Evolutionary conservation across 2,113 vertebrate genomes (phyloP).

Genomic region (Corythoichthys intestinalis): DNA sequence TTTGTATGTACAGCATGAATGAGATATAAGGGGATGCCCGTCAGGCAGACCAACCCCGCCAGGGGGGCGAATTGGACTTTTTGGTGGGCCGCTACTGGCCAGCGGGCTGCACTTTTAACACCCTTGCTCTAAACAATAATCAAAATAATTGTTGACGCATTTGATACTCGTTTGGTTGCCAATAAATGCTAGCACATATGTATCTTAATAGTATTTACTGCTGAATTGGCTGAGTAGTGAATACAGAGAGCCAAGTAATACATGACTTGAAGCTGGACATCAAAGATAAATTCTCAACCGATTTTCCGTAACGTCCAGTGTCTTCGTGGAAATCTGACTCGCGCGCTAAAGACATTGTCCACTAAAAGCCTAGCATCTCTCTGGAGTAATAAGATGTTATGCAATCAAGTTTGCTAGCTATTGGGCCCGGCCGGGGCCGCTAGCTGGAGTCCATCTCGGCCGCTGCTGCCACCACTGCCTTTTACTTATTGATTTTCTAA

Average conservation of each 20-base stretch:
- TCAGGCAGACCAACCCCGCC: too few species aligned
- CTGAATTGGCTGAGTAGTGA: too few species aligned
- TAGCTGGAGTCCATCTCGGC: constrained; percentile 37
- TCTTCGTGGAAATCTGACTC: constrained; percentile 15
- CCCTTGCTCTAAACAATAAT: too few species aligned
- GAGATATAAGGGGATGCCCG: too few species aligned
- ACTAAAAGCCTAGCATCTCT: constrained; percentile 57
- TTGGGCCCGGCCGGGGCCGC: constrained; percentile 55
- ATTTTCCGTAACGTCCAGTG: not conserved
- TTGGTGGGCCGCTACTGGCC: too few species aligned
- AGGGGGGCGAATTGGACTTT: too few species aligned
- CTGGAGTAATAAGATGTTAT: constrained; percentile 61
- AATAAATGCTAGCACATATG: too few species aligned
- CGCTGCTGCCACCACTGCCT: constrained; percentile 1
- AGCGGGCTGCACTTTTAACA: too few species aligned
- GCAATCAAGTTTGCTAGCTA: constrained; percentile 55
- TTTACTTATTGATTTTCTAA: not conserved
- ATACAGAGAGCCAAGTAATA: not conserved
- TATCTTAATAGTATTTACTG: too few species aligned
- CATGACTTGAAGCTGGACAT: not conserved
- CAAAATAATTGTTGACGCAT: too few species aligned
- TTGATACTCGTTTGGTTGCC: too few species aligned
- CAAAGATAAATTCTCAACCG: not conserved
- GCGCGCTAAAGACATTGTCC: constrained; percentile 14
- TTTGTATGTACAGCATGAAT: too few species aligned